Evolutionary conservation across 2,113 vertebrate species (phyloP).

Genomic region (Ictidomys tridecemlineatus): DNA sequence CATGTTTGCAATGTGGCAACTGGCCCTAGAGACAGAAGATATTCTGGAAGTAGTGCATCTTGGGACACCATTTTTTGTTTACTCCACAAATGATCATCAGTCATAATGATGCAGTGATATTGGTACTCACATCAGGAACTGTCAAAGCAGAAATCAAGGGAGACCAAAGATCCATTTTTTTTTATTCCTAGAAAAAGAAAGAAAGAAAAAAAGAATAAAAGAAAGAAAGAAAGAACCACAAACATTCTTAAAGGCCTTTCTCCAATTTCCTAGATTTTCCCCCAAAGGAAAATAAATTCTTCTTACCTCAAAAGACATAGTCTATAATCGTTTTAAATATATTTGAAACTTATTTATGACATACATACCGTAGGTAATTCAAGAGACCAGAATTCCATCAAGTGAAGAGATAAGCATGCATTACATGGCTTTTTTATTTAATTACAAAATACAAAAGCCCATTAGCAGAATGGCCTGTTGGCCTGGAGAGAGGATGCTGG

Average conservation of each 20-base stretch:
- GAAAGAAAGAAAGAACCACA: not conserved
- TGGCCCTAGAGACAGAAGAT: conserved; percentile 68
- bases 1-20: conserved; percentile 75
- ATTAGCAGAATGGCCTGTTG: conserved; percentile 77
- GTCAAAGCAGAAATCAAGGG: conserved; percentile 69
- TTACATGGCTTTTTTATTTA: conserved; percentile 81
- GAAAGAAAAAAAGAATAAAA: too few species aligned
- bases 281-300: conserved; percentile 53
- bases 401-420: conserved; percentile 77
- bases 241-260: not conserved
- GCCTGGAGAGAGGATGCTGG: conserved; percentile 71
- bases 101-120: conserved; percentile 69
- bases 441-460: conserved; percentile 81
- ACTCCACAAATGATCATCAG: conserved; percentile 73
- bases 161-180: conserved; percentile 41
- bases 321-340: conserved; percentile 52
- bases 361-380: conserved; percentile 67
- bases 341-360: conserved; percentile 71
- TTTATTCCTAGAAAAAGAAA: conserved; percentile 2
- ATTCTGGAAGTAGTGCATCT: conserved; percentile 58
- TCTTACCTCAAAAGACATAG: not conserved
- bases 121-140: conserved; percentile 40
- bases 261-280: conserved; percentile 15
- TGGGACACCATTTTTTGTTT: conserved; percentile 74
- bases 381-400: conserved; percentile 78